Base-by-base conservation (phyloP, 2,113 vertebrate species). In the Pheucticus melanocephalus region DNA sequence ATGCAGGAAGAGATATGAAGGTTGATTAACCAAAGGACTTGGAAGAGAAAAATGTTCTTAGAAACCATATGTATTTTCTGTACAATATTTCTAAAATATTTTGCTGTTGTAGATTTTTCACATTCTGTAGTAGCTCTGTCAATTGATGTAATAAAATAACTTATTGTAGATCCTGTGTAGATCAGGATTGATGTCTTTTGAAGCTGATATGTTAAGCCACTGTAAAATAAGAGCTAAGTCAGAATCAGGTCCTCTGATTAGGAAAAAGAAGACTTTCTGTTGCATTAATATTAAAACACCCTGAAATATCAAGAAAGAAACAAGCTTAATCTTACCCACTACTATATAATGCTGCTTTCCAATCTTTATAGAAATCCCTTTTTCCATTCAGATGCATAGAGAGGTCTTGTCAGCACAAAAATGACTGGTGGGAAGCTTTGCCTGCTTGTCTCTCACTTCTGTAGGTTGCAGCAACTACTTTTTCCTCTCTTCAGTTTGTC, bases 381-480 rank as follows among this genome's bases (percentile, higher is more conserved):
- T 88, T 84, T 47, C 59, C 24, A 44, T 88, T 81, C 31, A 68
- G 39, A 75, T 54, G 3, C 54, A 40, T 11, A 61, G 85, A 70
- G 95, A 69, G 31, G 72, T 71, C 66, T 82, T 50, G 39, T 24
- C 91, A 75, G 56, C 57, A 77, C 53, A 82, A 81, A 92, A 76
- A 45, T 91, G 59, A 76, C 45, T 83, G 45, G 24, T 8, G 19
- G 47, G n/a, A 37, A 65, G 20, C 35, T 92, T 94, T 92, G 10
- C 69, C 90, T 64, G 5, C 86, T 82, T 93, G 59, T 59, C 93
- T 95, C 40, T 51, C 65, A 27, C 11, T 81, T 11, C 47, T 92
- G 5, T 64, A 53, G 37, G 82, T 75, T 96, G 66, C 64, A 94
- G 25, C 76, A 93, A 88, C 76, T 93, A 53, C 37, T 86, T 94